Base-by-base conservation (phyloP, 2,888 invertebrate genomes). In the Lasioglossum figueresi region DNA sequence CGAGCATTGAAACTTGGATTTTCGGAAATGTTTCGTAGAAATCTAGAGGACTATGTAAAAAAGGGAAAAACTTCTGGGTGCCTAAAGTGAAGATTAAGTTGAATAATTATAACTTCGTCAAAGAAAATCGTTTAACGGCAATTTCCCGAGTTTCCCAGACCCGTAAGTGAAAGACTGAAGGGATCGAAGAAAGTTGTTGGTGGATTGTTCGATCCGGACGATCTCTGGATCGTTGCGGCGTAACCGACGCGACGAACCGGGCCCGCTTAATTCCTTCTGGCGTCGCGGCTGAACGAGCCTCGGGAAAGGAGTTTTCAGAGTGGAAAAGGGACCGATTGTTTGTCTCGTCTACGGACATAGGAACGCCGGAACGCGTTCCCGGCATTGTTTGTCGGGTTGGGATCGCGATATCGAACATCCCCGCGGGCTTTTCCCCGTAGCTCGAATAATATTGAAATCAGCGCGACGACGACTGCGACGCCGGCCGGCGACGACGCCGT, bases 381-480 rank as follows among this genome's bases (percentile, higher is more conserved):
- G 16, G 66, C 59, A 34, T 74, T 78, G 83, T 83, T 78, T 48
- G 77, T 27, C 48, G 34, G 23, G 31, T 16, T 2, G 73, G 78
- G 72, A 72, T 84, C 77, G 88, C 79, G 79, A 82, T 89, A 91
- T 89, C 85, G 90, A 86, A 82, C 88, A 80, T 16, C 63, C 40
- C 76, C 74, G 81, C 72, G 85, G 83, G 52, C 52, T 52, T 52
- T 83, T 86, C 84, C 77, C 75, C 87, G 86, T 34, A 8, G 84
- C 59, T 63, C 83, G 87, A 91, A 89, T 89, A 92, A 91, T 92
- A 92, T 92, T 88, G 90, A 92, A 92, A 91, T 91, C 91, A 85
- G 34, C 34, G 66, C 59, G 59, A 31, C 81, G 75, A 76, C 84
- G 76, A 81, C 84, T 75, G 37, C 74, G 81, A 83, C 88, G 84